Percentiles rank a stretch among this genome's conserved stretches.
These are phyloP conservation scores for Homalodisca vitripennis DNA, from an alignment of 1,140 invertebrate genomes.

Conservation along the genomic window DNA sequence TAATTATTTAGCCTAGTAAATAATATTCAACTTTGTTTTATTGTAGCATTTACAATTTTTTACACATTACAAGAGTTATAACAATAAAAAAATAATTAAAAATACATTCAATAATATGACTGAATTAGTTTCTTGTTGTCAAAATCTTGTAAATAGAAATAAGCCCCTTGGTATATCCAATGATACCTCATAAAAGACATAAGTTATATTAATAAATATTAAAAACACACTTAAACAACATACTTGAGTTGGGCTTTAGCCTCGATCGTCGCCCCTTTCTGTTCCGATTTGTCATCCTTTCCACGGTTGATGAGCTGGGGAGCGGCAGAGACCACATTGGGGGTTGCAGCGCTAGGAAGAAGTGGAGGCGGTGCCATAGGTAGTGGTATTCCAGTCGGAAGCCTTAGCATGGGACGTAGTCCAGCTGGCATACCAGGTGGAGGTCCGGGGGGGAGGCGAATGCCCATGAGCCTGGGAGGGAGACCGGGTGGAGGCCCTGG, in stretches of 20 bases:
- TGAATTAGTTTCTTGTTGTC: too few relatives aligned
- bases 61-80: too few relatives aligned
- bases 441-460: constrained; percentile 60
- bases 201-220: not conserved
- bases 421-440: constrained; percentile 59
- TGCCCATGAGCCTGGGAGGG: constrained; percentile 51
- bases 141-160: too few relatives aligned
- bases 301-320: constrained; percentile 72
- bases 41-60: too few relatives aligned
- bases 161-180: too few relatives aligned
- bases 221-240: not conserved
- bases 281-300: constrained; percentile 48
- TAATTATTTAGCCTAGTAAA: too few relatives aligned
- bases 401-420: constrained; percentile 56
- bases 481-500: constrained; percentile 53
- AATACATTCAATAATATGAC: too few relatives aligned
- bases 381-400: constrained; percentile 43
- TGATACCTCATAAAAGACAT: too few relatives aligned
- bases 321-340: constrained; percentile 80
- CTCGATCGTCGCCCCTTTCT: constrained; percentile 71
- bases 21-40: too few relatives aligned
- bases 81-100: too few relatives aligned
- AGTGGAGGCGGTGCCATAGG: constrained; percentile 55
- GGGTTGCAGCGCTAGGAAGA: constrained; percentile 54
- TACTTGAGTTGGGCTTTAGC: constrained; percentile 89